These are phyloP conservation scores for Bungarus multicinctus DNA, from an alignment of 2,113 vertebrate genomes.

Conservation along the genomic window DNA sequence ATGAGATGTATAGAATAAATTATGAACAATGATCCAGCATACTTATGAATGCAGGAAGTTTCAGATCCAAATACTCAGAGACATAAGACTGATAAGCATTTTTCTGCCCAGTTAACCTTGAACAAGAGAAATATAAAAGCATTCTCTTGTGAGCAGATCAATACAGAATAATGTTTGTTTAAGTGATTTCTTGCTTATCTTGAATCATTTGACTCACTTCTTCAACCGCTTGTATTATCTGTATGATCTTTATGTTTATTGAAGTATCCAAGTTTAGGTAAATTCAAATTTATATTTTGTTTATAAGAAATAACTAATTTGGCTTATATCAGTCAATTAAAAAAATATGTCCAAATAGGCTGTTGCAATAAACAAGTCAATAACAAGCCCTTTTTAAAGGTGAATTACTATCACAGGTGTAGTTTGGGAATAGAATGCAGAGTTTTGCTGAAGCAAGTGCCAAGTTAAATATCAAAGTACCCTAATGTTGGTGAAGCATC, in stretches of 20 bases:
- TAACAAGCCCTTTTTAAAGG: not conserved
- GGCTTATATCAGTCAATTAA: not conserved
- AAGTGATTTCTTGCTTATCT: not conserved
- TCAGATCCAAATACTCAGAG: not conserved
- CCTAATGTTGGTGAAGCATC: not conserved
- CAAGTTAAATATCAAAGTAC: not conserved
- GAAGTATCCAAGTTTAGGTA: not conserved
- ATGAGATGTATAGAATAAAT: not conserved
- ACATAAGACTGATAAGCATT: not conserved
- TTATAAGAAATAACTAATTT: not conserved
- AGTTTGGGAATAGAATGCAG: too few species aligned
- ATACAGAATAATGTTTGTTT: not conserved
- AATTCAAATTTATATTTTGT: not conserved
- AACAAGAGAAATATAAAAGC: not conserved
- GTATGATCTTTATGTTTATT: not conserved
- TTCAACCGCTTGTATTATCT: not conserved
- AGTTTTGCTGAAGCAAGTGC: not conserved
- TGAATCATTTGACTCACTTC: not conserved
- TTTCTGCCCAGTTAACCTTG: not conserved
- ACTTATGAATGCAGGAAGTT: not conserved
- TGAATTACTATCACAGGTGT: not conserved
- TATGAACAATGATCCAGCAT: not conserved
- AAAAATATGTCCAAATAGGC: not conserved
- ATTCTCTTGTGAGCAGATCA: not conserved
- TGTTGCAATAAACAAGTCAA: not conserved